Base-by-base conservation (phyloP, 2,888 invertebrate genomes). In the Pseudanteris insignis region DNA sequence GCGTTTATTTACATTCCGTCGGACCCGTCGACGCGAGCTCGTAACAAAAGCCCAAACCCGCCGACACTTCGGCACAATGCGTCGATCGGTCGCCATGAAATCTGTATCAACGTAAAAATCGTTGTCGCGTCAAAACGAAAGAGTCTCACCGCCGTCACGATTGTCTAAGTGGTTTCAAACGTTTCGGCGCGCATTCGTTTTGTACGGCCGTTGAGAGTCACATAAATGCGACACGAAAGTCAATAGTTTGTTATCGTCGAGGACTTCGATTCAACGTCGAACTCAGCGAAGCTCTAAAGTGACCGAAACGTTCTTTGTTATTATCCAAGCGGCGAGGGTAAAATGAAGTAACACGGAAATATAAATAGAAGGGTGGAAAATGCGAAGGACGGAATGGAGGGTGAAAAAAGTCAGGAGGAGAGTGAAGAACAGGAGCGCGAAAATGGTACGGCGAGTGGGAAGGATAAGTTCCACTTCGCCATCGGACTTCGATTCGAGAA, bases 281-380 rank as follows among this genome's bases (percentile, higher is more conserved):
- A 51, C 37, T 58, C n/a, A n/a, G 57, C 67, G 64, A 67, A 57
- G 60, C 55, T 66, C 38, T 51, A 41, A 47, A 40, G 54, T 63
- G 65, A 50, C 50, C 61, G 58, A 47, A 44, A 58, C 55, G 44
- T 59, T 59, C 51, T n/a, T n/a, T n/a, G n/a, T n/a, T n/a, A n/a
- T n/a, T n/a, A n/a, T n/a, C n/a, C n/a, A n/a, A n/a, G n/a, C n/a
- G n/a, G n/a, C n/a, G n/a, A n/a, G n/a, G n/a, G n/a, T n/a, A n/a
- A n/a, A n/a, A n/a, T n/a, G n/a, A n/a, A n/a, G n/a, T n/a, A n/a
- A n/a, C n/a, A n/a, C n/a, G n/a, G n/a, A n/a, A n/a, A n/a, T n/a
- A n/a, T n/a, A n/a, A n/a, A 15, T 18, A 12, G 9, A 18, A 11
- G 26, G 8, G 14, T 10, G 14, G 13, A 38, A 37, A 11, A 41